These are phyloP conservation scores for Brassicogethes aeneus DNA, from an alignment of 2,888 invertebrate species.

Conservation along the genomic window DNA sequence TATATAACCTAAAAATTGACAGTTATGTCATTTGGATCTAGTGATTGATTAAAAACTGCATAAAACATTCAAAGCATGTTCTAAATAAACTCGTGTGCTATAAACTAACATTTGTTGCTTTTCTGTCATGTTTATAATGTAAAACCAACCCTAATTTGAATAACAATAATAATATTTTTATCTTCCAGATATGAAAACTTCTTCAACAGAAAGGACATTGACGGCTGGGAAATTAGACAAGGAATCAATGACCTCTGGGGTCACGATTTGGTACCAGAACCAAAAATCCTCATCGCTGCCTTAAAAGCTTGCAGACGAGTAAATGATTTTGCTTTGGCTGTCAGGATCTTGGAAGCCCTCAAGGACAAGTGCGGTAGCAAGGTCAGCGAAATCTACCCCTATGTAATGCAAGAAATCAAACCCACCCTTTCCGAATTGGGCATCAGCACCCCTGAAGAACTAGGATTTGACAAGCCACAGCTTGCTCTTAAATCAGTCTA, in stretches of 20 bases:
- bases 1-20: neutral
- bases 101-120: too few species aligned
- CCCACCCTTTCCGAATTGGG: constrained; percentile 92
- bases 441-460: constrained; percentile 85
- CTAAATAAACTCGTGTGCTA: too few species aligned
- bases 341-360: constrained; percentile 86
- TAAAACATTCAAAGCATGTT: too few species aligned
- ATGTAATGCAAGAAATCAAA: constrained; percentile 79
- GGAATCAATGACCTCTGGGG: constrained; percentile 83
- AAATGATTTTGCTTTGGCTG: constrained; percentile 88
- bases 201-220: constrained; percentile 81
- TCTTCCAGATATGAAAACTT: constrained; percentile 63
- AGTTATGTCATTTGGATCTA: neutral
- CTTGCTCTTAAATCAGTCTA: constrained; percentile 70
- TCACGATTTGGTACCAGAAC: constrained; percentile 90
- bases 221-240: constrained; percentile 91
- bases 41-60: too few species aligned
- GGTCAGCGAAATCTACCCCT: constrained; percentile 74
- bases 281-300: constrained; percentile 77
- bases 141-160: too few species aligned
- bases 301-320: constrained; percentile 85
- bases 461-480: constrained; percentile 97
- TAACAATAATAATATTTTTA: constrained; percentile 5
- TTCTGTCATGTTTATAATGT: too few species aligned
- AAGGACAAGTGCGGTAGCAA: constrained; percentile 79